Evolutionary conservation across 1,140 invertebrate species (phyloP).

Genomic region (Cecropterus lyciades): DNA sequence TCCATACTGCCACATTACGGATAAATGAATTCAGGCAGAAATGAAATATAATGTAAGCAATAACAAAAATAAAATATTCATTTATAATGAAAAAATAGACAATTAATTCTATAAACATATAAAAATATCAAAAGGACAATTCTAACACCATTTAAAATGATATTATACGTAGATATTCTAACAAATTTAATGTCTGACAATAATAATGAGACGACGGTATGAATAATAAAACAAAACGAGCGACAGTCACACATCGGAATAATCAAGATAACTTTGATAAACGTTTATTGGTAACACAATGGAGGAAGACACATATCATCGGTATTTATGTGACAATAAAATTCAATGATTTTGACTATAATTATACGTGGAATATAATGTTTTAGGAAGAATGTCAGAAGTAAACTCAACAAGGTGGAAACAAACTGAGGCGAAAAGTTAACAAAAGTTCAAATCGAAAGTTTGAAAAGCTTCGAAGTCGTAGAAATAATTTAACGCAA

Average conservation of each 20-base stretch:
- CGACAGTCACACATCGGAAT: conserved; percentile 13
- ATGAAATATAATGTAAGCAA: too few species aligned
- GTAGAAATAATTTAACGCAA: background rate
- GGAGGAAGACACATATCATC: conserved; percentile 33
- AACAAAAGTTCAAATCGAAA: background rate
- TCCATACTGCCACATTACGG: too few species aligned
- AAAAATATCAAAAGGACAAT: background rate
- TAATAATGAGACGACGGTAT: conserved; percentile 18
- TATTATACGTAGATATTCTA: background rate
- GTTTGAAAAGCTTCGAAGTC: background rate
- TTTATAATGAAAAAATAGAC: too few species aligned
- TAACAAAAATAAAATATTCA: too few species aligned
- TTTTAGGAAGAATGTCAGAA: background rate
- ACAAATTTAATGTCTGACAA: conserved; percentile 10
- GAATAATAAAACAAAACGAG: conserved; percentile 14
- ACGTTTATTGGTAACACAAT: conserved; percentile 33
- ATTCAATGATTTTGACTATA: conserved; percentile 22
- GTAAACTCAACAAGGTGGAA: background rate
- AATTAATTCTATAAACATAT: too few species aligned
- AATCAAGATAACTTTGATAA: conserved; percentile 35
- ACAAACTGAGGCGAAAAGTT: background rate
- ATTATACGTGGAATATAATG: conserved; percentile 3
- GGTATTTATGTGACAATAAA: conserved; percentile 37
- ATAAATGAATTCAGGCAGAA: too few species aligned
- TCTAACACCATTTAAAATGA: background rate